phyloP scores from a whole-genome alignment of 2,888 invertebrate genomes.

The Allygus modestus region DNA sequence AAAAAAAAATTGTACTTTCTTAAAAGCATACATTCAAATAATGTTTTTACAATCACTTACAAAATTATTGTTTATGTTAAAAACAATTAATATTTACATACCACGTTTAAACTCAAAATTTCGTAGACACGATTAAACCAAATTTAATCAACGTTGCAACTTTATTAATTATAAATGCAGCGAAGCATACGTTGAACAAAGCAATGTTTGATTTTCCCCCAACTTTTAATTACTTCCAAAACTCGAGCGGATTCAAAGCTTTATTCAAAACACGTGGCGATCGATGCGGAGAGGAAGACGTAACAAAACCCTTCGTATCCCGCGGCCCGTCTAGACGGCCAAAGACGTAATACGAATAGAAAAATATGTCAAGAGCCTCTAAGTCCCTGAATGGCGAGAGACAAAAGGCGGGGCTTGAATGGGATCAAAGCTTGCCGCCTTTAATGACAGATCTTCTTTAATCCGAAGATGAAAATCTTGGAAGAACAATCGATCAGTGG shows the following conservation, averaged over 20 bases:
- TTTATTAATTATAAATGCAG: too few species aligned
- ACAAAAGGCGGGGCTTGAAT: slow-evolving; percentile 43
- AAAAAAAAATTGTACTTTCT: too few species aligned
- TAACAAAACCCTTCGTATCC: neutral
- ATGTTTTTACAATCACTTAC: too few species aligned
- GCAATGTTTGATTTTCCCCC: neutral
- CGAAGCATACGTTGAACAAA: too few species aligned
- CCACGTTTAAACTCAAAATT: too few species aligned
- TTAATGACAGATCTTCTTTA: slow-evolving; percentile 56
- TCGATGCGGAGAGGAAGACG: slow-evolving; percentile 6
- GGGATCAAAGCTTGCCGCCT: slow-evolving; percentile 48
- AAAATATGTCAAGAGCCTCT: slow-evolving; percentile 49
- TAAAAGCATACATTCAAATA: too few species aligned
- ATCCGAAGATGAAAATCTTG: slow-evolving; percentile 46
- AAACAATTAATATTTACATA: too few species aligned
- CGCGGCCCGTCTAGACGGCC: slow-evolving; percentile 31
- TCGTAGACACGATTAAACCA: too few species aligned
- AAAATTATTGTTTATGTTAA: too few species aligned
- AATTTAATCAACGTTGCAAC: too few species aligned
- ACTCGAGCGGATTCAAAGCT: neutral
- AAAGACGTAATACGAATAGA: slow-evolving; percentile 39
- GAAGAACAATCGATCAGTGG: slow-evolving; percentile 36
- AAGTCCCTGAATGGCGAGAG: slow-evolving; percentile 35
- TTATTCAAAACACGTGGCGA: neutral
- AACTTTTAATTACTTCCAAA: neutral